phyloP scores from a whole-genome alignment of 2,797 vertebrate species.

The Eospalax fontanierii region DNA sequence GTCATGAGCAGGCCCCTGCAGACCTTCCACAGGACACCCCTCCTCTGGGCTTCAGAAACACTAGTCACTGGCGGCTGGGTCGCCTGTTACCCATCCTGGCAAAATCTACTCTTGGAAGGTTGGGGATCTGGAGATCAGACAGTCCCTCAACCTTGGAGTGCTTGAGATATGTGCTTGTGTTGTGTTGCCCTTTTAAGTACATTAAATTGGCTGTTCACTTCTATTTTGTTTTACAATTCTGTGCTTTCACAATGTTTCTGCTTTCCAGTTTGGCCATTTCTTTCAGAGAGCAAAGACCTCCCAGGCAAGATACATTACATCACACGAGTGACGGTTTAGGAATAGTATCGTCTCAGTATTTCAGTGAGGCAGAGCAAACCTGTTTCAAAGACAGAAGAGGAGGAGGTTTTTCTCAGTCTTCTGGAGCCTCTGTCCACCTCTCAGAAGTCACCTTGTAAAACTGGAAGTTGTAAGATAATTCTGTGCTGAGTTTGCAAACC shows the following conservation, averaged over 20 bases:
- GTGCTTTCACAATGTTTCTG: neutral
- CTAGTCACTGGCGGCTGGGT: neutral
- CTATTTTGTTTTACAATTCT: neutral
- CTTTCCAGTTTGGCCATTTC: neutral
- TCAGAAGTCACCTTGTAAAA: neutral
- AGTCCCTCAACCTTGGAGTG: neutral
- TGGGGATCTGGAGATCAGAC: neutral
- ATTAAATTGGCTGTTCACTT: neutral
- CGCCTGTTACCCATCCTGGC: rapidly evolving
- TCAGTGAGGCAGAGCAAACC: neutral
- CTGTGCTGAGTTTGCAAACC: neutral
- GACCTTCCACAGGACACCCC: too few species aligned
- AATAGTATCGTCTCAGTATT: neutral
- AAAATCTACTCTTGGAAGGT: neutral
- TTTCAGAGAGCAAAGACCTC: neutral
- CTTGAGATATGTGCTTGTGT: neutral
- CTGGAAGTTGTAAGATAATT: neutral
- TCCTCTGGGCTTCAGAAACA: neutral
- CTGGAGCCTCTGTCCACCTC: neutral
- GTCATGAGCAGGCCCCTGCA: neutral
- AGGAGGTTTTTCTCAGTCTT: neutral
- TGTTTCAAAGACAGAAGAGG: neutral
- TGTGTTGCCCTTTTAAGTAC: neutral
- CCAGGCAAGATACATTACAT: neutral
- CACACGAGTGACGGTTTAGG: neutral